These are phyloP conservation scores for Azorinus chamasolen DNA, from an alignment of 2,888 invertebrate genomes.

Conservation along the genomic window DNA sequence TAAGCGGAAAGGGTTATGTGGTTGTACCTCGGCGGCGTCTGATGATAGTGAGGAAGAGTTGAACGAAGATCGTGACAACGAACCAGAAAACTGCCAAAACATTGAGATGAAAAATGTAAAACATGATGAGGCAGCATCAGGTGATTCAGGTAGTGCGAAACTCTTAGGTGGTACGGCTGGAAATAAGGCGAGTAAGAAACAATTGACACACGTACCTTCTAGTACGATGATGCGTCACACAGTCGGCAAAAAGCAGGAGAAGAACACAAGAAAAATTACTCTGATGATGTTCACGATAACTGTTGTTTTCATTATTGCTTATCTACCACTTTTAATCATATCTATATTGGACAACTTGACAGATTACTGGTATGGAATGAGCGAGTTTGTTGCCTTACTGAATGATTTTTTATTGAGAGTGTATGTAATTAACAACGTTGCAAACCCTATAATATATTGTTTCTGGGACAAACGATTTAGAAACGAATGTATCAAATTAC, in stretches of 20 bases:
- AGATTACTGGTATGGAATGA: conserved; percentile 40
- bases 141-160: not conserved
- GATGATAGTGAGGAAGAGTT: conserved; percentile 24
- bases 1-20: conserved; percentile 19
- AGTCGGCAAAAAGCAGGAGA: conserved; percentile 29
- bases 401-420: conserved; percentile 41
- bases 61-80: not conserved
- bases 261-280: conserved; percentile 62
- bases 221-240: conserved; percentile 39
- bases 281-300: conserved; percentile 67
- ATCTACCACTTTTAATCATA: conserved; percentile 58
- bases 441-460: conserved; percentile 27
- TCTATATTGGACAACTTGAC: conserved; percentile 31
- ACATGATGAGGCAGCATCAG: not conserved
- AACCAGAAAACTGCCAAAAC: not conserved
- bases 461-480: conserved; percentile 24
- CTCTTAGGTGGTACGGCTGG: not conserved
- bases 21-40: conserved; percentile 12
- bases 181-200: not conserved
- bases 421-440: conserved; percentile 21
- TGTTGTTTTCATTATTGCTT: conserved; percentile 55
- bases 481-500: conserved; percentile 4
- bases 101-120: not conserved
- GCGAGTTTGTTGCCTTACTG: conserved; percentile 10
- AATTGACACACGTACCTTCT: conserved; percentile 5